phyloP scores from a whole-genome alignment of 2,113 vertebrate genomes.

The Dromas ardeola region DNA sequence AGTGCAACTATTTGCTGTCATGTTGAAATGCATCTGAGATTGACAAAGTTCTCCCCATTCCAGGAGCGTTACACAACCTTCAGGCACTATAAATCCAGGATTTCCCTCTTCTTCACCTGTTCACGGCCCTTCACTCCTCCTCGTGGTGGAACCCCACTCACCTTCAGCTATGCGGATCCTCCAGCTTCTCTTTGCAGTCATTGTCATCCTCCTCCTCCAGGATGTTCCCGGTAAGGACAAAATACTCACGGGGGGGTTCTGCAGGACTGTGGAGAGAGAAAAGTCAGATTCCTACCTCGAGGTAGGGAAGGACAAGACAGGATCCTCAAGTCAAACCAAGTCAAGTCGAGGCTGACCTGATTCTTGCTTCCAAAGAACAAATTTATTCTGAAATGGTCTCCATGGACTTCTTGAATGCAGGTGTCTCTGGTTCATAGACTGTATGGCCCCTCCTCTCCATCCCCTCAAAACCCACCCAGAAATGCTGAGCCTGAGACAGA shows the following conservation, averaged over 20 bases:
- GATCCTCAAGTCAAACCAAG: not conserved
- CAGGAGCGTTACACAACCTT: not conserved
- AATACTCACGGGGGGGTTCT: not conserved
- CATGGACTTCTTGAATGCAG: not conserved
- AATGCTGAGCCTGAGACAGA: not conserved
- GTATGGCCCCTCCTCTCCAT: fast-evolving
- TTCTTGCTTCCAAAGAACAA: not conserved
- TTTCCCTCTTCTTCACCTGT: not conserved
- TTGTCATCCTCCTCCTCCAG: constrained; percentile 37
- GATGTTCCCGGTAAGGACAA: constrained; percentile 1
- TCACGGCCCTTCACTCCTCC: not conserved
- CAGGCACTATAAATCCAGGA: constrained; percentile 21
- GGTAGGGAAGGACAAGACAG: not conserved
- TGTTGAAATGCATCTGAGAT: constrained; percentile 42
- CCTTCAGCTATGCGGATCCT: constrained; percentile 8
- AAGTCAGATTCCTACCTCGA: not conserved
- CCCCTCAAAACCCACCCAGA: not conserved
- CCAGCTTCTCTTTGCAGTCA: constrained; percentile 9
- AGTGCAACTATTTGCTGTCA: constrained; percentile 28
- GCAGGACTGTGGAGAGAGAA: not conserved
- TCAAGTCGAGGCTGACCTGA: not conserved
- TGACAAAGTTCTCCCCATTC: not conserved
- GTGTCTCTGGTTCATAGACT: not conserved
- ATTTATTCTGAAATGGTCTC: not conserved
- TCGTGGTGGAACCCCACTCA: not conserved